Percentiles rank a stretch among this genome's conserved stretches.
Evolutionary conservation across 30 jellyfish, hydroid and myxozoan species (phyloP).

Genomic region (Catostylus mosaicus): DNA sequence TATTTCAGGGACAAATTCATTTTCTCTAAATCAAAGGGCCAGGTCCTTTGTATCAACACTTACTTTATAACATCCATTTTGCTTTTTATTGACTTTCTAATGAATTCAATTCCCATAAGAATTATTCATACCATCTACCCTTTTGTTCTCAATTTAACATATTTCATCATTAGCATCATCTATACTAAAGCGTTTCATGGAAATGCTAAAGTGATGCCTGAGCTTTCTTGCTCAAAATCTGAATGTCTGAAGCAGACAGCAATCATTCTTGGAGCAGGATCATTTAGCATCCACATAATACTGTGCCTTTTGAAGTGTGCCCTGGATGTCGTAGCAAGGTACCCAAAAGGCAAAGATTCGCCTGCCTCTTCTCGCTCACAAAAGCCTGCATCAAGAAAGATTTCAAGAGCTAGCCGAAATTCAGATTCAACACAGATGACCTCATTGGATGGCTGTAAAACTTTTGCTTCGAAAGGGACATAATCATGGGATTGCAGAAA

Average conservation of each 20-base stretch:
- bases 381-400: conserved; percentile 34
- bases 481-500: too few relatives aligned
- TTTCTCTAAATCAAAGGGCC: conserved; percentile 1
- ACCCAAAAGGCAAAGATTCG: conserved; percentile 5
- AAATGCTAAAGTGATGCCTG: conserved; percentile 31
- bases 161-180: conserved; percentile 19
- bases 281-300: conserved; percentile 41
- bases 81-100: conserved; percentile 20
- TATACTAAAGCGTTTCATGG: background rate
- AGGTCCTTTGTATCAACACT: conserved; percentile 35
- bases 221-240: conserved; percentile 5
- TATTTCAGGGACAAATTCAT: conserved; percentile 7
- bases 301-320: conserved; percentile 24
- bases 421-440: conserved; percentile 73
- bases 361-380: background rate
- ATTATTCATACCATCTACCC: conserved; percentile 46
- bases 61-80: conserved; percentile 29
- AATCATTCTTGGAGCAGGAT: conserved; percentile 23
- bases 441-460: conserved; percentile 46
- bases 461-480: conserved; percentile 25
- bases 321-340: conserved; percentile 16
- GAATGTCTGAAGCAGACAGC: conserved; percentile 45
- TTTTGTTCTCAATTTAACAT: conserved; percentile 14
- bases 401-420: conserved; percentile 61
- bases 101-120: conserved; percentile 43